Percentiles rank a stretch among this genome's conserved stretches.
Conservation (phyloP, 2,797 vertebrate genomes). For the Lepilemur ruficaudatus region DNA sequence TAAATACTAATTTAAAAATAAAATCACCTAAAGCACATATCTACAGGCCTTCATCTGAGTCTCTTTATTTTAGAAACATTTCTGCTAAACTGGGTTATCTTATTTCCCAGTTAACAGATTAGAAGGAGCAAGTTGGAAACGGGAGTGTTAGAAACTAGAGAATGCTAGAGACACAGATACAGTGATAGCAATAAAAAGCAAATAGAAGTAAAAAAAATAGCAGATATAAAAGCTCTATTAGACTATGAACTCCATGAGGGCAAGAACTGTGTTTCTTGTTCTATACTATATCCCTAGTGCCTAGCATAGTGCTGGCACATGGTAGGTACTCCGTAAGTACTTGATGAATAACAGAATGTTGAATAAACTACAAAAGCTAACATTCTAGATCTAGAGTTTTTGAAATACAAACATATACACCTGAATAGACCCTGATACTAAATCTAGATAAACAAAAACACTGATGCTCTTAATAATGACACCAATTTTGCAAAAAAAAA, state of each 20-base stretch:
- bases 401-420: neutral
- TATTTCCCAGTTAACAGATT: neutral
- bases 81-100: neutral
- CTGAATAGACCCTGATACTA: neutral
- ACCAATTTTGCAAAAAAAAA: neutral
- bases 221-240: neutral
- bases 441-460: conserved; percentile 39
- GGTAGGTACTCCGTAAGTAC: neutral
- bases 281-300: neutral
- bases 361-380: conserved; percentile 21
- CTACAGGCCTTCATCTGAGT: neutral
- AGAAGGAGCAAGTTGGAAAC: neutral
- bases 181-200: neutral
- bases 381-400: neutral
- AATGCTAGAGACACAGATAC: neutral
- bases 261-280: neutral
- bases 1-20: neutral
- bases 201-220: neutral
- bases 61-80: neutral
- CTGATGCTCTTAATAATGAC: neutral
- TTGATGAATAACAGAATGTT: neutral
- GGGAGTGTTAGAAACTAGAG: neutral
- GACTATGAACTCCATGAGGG: neutral
- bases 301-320: neutral
- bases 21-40: neutral